Conservation (phyloP, 2,888 invertebrate species). For the Galeruca laticollis region DNA sequence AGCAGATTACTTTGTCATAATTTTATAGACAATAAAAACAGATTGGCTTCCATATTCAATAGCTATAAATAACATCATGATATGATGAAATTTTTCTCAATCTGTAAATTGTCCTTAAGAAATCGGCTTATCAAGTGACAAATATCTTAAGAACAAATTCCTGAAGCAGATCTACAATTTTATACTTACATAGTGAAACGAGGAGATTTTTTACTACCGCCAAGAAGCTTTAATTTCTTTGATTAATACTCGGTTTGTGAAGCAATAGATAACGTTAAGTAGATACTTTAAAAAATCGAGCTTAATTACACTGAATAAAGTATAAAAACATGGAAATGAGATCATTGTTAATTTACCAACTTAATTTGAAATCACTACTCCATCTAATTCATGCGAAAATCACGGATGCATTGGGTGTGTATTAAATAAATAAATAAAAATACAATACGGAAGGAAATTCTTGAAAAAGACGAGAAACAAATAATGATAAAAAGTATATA, state of each 20-base stretch:
- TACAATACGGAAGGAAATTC: too few relatives aligned
- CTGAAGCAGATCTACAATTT: conserved; percentile 1
- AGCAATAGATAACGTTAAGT: background rate
- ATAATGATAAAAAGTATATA: too few relatives aligned
- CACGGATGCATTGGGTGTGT: too few relatives aligned
- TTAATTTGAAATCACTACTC: too few relatives aligned
- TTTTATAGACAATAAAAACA: background rate
- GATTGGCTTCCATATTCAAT: background rate
- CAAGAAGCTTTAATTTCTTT: background rate
- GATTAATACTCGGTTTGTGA: background rate
- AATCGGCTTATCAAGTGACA: conserved; percentile 15
- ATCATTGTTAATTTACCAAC: too few relatives aligned
- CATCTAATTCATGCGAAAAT: too few relatives aligned
- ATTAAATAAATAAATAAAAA: too few relatives aligned
- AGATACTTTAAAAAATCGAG: too few relatives aligned
- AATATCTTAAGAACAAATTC: conserved; percentile 12
- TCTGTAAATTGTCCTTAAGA: background rate
- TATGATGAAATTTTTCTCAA: conserved; percentile 15
- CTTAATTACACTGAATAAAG: too few relatives aligned
- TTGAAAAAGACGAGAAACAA: too few relatives aligned
- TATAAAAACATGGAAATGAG: too few relatives aligned
- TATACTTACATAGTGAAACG: background rate
- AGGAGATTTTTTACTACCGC: background rate
- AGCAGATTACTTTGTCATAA: background rate
- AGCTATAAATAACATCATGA: background rate